These are phyloP conservation scores for Theocolax elegans DNA, from an alignment of 1,140 invertebrate genomes.

Conservation along the genomic window DNA sequence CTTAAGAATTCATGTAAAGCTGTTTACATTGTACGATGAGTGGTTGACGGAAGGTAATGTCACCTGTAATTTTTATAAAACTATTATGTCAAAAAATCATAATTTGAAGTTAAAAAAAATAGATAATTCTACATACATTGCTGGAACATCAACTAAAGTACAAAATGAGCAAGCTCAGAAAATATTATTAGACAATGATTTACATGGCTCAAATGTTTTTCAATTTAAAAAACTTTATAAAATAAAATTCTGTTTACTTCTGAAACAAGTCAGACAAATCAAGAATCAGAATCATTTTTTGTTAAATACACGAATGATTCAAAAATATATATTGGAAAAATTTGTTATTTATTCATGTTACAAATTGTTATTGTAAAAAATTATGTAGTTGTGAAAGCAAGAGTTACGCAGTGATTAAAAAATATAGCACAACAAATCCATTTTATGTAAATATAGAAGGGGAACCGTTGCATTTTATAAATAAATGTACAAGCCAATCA, in stretches of 20 bases:
- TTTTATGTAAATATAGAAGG: conserved; percentile 3
- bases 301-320: background rate
- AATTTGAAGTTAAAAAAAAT: no score
- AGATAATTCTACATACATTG: no score
- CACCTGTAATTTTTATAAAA: background rate
- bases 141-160: no score
- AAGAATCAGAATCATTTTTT: background rate
- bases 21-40: background rate
- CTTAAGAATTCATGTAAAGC: background rate
- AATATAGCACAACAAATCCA: background rate
- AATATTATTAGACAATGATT: background rate
- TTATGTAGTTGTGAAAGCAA: background rate
- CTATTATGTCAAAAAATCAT: background rate
- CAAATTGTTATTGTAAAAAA: background rate
- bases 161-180: no score
- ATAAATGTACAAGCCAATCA: no score
- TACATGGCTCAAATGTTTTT: background rate
- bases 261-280: no score
- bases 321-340: background rate
- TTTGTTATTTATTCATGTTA: background rate
- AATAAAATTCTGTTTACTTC: background rate
- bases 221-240: background rate
- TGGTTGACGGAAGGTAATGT: background rate
- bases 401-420: background rate
- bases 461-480: no score